Evolutionary conservation across 2,797 vertebrate species (phyloP).

Genomic region (Scleropages formosus): DNA sequence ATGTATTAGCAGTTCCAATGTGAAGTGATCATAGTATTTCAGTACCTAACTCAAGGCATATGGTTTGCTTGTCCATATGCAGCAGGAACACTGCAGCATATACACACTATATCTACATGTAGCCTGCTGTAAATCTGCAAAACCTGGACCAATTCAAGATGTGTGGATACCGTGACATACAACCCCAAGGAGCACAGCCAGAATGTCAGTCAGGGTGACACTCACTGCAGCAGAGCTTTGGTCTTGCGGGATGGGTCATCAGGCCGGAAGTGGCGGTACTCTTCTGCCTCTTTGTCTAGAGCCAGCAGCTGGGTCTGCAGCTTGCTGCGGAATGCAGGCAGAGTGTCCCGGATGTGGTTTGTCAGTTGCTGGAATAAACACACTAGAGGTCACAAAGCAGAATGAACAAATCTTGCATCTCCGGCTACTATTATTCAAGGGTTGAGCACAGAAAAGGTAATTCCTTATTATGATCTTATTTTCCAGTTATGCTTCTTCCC

Average conservation of each 20-base stretch:
- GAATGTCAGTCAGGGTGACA: slow-evolving; percentile 46
- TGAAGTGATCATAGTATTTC: no score
- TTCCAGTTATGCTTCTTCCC: no score
- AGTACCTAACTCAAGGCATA: no score
- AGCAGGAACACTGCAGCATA: no score
- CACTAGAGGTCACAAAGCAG: slow-evolving; percentile 14
- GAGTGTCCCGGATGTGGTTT: slow-evolving; percentile 86
- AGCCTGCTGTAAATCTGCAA: no score
- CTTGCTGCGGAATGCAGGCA: slow-evolving; percentile 78
- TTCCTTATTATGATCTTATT: neutral
- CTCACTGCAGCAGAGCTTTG: slow-evolving; percentile 85
- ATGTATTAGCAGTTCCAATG: no score
- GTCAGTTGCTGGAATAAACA: slow-evolving; percentile 80
- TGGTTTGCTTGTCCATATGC: no score
- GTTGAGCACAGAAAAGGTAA: neutral
- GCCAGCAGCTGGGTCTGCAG: slow-evolving; percentile 79
- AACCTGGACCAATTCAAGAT: neutral
- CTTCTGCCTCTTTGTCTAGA: slow-evolving; percentile 82
- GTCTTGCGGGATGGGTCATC: slow-evolving; percentile 84
- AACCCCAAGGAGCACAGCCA: neutral
- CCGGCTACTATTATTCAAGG: neutral
- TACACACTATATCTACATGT: no score
- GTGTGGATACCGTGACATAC: neutral
- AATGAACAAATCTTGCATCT: neutral
- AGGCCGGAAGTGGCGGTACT: slow-evolving; percentile 75